Evolutionary conservation across 2,888 invertebrate species (phyloP).

Genomic region (Stenodema calcarata): DNA sequence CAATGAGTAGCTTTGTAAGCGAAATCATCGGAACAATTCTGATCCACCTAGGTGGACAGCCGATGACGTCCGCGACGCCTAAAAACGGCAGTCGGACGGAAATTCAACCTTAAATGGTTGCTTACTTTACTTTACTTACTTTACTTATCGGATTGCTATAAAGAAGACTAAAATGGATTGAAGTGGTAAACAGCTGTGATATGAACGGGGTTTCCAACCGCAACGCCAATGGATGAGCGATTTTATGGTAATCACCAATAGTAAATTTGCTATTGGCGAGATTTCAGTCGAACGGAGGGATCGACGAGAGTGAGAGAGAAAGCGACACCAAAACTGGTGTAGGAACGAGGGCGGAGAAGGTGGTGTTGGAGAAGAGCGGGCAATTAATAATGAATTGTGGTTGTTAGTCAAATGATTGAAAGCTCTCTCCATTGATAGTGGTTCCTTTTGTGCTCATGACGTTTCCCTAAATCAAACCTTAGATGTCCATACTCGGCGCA

Average conservation of each 20-base stretch:
- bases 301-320: neutral
- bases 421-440: slow-evolving; percentile 8
- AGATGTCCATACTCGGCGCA: slow-evolving; percentile 11
- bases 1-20: no score
- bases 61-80: no score
- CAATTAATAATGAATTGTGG: slow-evolving; percentile 37
- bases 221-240: no score
- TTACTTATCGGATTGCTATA: no score
- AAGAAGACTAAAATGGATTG: no score
- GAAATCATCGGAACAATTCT: no score
- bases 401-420: slow-evolving; percentile 37
- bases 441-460: slow-evolving; percentile 18
- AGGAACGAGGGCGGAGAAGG: neutral
- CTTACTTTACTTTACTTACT: no score
- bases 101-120: no score
- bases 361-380: neutral
- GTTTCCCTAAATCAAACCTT: slow-evolving; percentile 34
- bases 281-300: neutral
- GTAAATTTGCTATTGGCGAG: neutral
- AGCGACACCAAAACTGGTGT: neutral
- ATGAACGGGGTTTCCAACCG: no score
- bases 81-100: no score
- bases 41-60: no score
- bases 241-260: neutral
- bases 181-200: no score